Percentiles rank a stretch among this genome's conserved stretches.
phyloP scores from a whole-genome alignment of 2,888 invertebrate genomes.

The Ophion obscuratus region DNA sequence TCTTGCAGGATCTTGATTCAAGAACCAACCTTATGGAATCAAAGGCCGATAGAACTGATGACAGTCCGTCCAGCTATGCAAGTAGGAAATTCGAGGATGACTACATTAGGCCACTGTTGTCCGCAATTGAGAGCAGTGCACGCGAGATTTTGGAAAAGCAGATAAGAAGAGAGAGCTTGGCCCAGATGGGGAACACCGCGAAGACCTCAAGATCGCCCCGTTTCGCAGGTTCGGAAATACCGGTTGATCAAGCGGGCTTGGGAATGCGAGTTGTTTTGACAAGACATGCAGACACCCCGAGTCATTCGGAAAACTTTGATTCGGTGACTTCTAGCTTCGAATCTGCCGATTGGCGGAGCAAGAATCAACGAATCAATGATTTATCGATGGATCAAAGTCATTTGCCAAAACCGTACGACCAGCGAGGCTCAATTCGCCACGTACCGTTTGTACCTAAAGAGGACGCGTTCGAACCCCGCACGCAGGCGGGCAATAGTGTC shows the following conservation, averaged over 20 bases:
- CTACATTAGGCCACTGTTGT: conserved; percentile 41
- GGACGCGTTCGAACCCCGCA: conserved; percentile 75
- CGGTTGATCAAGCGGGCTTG: neutral
- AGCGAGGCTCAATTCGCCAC: neutral
- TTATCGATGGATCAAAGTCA: neutral
- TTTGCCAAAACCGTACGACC: neutral
- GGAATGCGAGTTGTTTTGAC: neutral
- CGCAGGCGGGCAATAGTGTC: conserved; percentile 75
- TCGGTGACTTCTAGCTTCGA: neutral
- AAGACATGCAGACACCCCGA: neutral
- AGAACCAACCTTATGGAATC: neutral
- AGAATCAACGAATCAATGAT: conserved; percentile 9
- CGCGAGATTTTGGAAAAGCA: conserved; percentile 35
- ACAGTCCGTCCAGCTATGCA: neutral
- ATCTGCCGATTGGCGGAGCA: neutral
- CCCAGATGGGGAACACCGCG: neutral
- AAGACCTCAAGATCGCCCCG: conserved; percentile 18
- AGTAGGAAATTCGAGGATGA: conserved; percentile 25
- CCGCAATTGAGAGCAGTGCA: conserved; percentile 45
- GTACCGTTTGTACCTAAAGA: conserved; percentile 56
- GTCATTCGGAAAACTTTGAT: neutral
- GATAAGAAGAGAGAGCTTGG: neutral
- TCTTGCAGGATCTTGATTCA: neutral
- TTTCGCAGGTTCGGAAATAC: conserved; percentile 18
- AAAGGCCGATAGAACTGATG: neutral